Evolutionary conservation across 2,888 invertebrate species (phyloP), one percentile per base, ranked within the genome.

Genomic region (Aleiodes leptofemur): DNA sequence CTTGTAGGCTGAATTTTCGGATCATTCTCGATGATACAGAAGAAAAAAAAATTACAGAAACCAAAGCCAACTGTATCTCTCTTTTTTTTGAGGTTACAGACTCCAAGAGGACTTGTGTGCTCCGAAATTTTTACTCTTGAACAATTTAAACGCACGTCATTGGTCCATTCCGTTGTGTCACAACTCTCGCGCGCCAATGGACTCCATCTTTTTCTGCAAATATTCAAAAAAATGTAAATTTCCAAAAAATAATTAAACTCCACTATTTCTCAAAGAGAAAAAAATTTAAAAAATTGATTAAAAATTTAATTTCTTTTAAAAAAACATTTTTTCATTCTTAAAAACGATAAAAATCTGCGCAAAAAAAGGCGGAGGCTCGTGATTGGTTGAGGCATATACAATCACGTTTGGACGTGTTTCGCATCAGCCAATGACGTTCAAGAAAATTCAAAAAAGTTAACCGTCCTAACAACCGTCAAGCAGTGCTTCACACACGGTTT

Each of bases 401-500:
- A 64, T 8, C 64, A 9, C 43, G 64, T 64, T 48, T 4, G 23
- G 29, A 64, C 64, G 14, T 64, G 64, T 64, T 64, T 59, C 2
- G 43, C 11, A 43, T 2, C n/a, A 14, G n/a, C 64, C 64, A 64
- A 64, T 64, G 14, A 29, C 9, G 11, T 16, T 0, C 48, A 16
- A 64, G 43, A 5, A 4, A 43, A 61, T 64, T 64, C 64, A 70
- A 74, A 69, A 51, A 4, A 23, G 1, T 61, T 55, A 64, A 51
- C 69, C 66, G 66, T 57, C 66, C 48, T 9, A 66, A 56, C 48
- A 73, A 73, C 73, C 73, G 68, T 73, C 48, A 34, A 72, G 1
- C 50, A 51, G 38, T 50, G 23, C 14, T 38, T 16, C 34, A 34
- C 13, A 34, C 13, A 43, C 43, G 11, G 38, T 6, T 29, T 56